Base-by-base conservation (phyloP, 1,140 invertebrate genomes). In the Trichomalopsis sarcophagae region DNA sequence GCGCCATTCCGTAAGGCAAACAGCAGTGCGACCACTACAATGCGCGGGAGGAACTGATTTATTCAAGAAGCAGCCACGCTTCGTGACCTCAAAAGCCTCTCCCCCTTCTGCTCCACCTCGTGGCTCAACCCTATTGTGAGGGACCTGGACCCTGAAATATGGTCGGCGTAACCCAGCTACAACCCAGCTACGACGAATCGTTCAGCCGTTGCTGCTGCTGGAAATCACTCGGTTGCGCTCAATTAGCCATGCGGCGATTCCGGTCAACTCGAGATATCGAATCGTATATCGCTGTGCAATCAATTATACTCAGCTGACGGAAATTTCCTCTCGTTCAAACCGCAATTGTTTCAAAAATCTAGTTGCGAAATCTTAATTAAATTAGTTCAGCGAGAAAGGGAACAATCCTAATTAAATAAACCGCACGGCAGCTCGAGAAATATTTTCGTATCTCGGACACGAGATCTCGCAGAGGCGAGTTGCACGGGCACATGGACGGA, bases 1-100 rank as follows among this genome's bases (percentile, higher is more conserved):
- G 47, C 7, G 47, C 62, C 68, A 47, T 71, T 82, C 69, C n/a
- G 69, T 50, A 82, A 73, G 21, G 23, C 69, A 71, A 82, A 74
- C 71, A 50, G n/a, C 44, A 73, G 44, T 47, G 36, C 36, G 47
- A 40, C 69, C 33, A 27, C 30, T 71, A 23, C 44, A 36, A 7
- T 69, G 23, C 79, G 36, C 79, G 66, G 27, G 14, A 68, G 36
- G 73, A 33, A 33, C 73, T 75, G 36, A 75, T 75, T 75, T 75
- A 75, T 75, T 75, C 73, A 75, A 75, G 73, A 33, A 75, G 36
- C 33, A n/a, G 4, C 55, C 69, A 11, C 11, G 14, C 23, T 71
- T 71, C 69, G 14, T 71, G 69, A 75, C 30, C 73, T 40, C 73
- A 40, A 71, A 75, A 75, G 73, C 36, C 5, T 21, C 50, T 10